Evolutionary conservation across 2,113 vertebrate genomes (phyloP).

Genomic region (Zosterops pallidus): DNA sequence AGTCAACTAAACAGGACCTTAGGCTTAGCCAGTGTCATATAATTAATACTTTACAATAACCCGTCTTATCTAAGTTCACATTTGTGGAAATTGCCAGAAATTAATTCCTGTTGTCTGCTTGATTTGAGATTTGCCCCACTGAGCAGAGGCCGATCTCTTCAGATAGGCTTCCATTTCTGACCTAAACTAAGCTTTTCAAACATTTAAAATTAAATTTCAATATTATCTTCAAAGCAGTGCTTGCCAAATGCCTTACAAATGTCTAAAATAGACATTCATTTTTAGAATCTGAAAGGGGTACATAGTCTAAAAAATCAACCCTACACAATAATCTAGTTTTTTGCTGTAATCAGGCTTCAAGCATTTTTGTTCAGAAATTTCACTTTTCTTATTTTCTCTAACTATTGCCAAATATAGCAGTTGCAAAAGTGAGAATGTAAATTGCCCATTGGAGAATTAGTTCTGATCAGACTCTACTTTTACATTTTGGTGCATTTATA

Average conservation of each 20-base stretch:
- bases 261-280: conserved; percentile 20
- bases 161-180: background rate
- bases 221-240: background rate
- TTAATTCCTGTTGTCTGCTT: background rate
- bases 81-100: background rate
- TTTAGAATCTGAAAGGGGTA: conserved; percentile 35
- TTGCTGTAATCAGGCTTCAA: conserved; percentile 22
- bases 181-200: conserved; percentile 12
- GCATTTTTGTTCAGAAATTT: conserved; percentile 14
- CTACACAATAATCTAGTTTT: conserved; percentile 17
- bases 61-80: background rate
- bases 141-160: background rate
- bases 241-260: conserved; percentile 35
- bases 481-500: background rate
- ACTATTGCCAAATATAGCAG: background rate
- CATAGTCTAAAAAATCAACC: background rate
- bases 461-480: background rate
- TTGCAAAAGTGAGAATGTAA: background rate
- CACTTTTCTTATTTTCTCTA: conserved; percentile 24
- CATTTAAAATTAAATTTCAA: background rate
- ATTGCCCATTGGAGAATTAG: background rate
- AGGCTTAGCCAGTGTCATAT: background rate
- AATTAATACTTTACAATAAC: background rate
- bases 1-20: background rate
- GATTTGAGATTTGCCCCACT: background rate